Base-by-base conservation (phyloP, 2,888 invertebrate species). In the Chrysolina oricalcia region DNA sequence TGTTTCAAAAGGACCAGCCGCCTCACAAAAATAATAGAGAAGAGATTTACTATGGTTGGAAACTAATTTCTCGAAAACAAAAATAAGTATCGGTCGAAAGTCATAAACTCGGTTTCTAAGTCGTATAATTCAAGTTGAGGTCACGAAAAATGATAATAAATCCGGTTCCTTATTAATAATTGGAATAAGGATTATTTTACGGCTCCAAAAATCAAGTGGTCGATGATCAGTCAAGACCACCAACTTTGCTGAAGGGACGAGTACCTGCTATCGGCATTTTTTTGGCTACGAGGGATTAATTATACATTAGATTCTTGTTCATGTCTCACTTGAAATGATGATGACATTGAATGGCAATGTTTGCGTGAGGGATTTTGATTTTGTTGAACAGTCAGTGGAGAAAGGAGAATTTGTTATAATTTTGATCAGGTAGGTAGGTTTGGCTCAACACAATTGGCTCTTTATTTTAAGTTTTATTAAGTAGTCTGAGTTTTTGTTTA, bases 1-100 rank as follows among this genome's bases (percentile, higher is more conserved):
- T 68, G 53, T 68, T 68, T 40, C 68, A 68, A 68, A 68, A 68
- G 68, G 17, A 68, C 35, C 35, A 68, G 53, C 53, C 53, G 53
- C 40, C 35, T 13, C 35, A 67, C 48, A 27, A 67, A 67, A 48
- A 67, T 59, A 67, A 56, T 68, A 40, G 19, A 53, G 19, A 53
- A 27, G 27, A 48, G 53, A 68, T 68, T 68, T 68, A 68, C 35
- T 53, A 53, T 17, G 53, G 68, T 15, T 21, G 53, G 40, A 68
- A 67, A 50, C 17, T 40, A 68, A 27, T 53, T 53, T 68, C 40
- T 27, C 40, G 40, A 53, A 68, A 68, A 68, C 53, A 68, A 40
- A 40, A 68, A 68, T 68, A 53, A 68, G 27, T 41, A 68, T 53
- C n/a, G 68, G 53, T 53, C 53, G 21, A 53, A 40, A 68, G 68